A percentile compares a stretch with the other conserved stretches of the same genome.
phyloP scores from a whole-genome alignment of 2,888 invertebrate species.

The Seira ritae region DNA sequence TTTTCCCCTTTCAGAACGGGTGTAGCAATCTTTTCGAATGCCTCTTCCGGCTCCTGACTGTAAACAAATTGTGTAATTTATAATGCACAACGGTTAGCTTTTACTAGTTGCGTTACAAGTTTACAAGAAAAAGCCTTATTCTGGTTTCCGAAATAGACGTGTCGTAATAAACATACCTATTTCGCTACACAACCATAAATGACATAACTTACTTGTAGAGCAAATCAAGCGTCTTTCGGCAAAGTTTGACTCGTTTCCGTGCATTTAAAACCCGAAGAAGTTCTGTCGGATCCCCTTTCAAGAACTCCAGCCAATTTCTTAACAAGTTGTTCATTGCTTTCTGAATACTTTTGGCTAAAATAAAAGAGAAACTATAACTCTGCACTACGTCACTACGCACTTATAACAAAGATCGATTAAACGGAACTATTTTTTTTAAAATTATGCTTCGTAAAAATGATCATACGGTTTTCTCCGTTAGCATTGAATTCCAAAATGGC shows the following conservation, averaged over 20 bases:
- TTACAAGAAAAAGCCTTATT: too few species aligned
- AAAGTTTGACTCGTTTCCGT: conserved; percentile 27
- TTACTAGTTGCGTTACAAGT: too few species aligned
- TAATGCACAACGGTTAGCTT: too few species aligned
- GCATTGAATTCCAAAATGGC: conserved; percentile 41
- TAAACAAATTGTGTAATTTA: not conserved
- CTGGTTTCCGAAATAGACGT: too few species aligned
- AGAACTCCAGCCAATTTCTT: conserved; percentile 27
- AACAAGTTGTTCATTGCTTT: conserved; percentile 23
- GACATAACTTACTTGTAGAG: conserved; percentile 35
- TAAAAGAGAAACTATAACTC: not conserved
- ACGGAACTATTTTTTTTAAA: too few species aligned
- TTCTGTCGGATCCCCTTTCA: conserved; percentile 41
- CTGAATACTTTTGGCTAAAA: conserved; percentile 31
- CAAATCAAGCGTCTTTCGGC: conserved; percentile 21
- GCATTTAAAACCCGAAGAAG: conserved; percentile 46
- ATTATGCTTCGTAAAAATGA: not conserved
- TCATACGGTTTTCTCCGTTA: conserved; percentile 32
- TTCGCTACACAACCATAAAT: too few species aligned
- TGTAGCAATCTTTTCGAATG: conserved; percentile 37
- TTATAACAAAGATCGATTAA: not conserved
- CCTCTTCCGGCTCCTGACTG: conserved; percentile 38
- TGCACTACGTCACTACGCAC: too few species aligned
- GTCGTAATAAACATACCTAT: too few species aligned
- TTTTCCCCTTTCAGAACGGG: conserved; percentile 29